Evolutionary conservation across 2,888 invertebrate species (phyloP).

Genomic region (Chromoteleia sp.): DNA sequence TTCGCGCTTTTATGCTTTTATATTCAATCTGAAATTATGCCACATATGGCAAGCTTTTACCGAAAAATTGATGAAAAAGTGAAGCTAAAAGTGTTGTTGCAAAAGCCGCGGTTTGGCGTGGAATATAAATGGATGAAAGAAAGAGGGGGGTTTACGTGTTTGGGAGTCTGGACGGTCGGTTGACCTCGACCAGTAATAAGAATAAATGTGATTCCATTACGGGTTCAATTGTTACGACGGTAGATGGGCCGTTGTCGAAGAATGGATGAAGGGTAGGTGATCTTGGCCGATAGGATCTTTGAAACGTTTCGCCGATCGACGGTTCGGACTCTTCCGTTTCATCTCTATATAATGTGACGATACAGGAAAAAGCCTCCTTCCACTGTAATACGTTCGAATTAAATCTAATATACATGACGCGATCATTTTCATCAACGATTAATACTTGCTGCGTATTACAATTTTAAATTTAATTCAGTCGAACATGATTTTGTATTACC

Average conservation of each 20-base stretch:
- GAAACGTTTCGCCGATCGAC: constrained; percentile 63
- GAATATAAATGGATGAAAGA: constrained; percentile 75
- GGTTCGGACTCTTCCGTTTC: constrained; percentile 50
- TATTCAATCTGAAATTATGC: constrained; percentile 28
- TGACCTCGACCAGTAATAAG: constrained; percentile 84
- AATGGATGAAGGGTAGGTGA: constrained; percentile 79
- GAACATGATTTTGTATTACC: not conserved
- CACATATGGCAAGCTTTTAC: not conserved
- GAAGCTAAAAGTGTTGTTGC: constrained; percentile 56
- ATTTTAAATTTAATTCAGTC: not conserved
- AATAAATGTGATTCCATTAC: constrained; percentile 85
- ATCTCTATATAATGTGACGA: constrained; percentile 57
- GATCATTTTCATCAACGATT: constrained; percentile 11
- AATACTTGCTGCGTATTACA: not conserved
- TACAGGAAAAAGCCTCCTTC: constrained; percentile 33
- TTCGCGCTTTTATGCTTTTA: not conserved
- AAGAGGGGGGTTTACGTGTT: constrained; percentile 73
- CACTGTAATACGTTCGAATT: constrained; percentile 31
- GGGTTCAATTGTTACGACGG: constrained; percentile 84
- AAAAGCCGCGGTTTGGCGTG: constrained; percentile 69
- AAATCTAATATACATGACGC: constrained; percentile 39
- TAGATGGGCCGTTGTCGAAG: constrained; percentile 77
- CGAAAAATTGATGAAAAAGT: constrained; percentile 40
- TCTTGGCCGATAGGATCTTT: constrained; percentile 78
- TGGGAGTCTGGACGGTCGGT: constrained; percentile 75